A percentile compares a stretch with the other conserved stretches of the same genome.
Conservation (phyloP, 2,113 vertebrate genomes). For the Campylorhamphus procurvoides region DNA sequence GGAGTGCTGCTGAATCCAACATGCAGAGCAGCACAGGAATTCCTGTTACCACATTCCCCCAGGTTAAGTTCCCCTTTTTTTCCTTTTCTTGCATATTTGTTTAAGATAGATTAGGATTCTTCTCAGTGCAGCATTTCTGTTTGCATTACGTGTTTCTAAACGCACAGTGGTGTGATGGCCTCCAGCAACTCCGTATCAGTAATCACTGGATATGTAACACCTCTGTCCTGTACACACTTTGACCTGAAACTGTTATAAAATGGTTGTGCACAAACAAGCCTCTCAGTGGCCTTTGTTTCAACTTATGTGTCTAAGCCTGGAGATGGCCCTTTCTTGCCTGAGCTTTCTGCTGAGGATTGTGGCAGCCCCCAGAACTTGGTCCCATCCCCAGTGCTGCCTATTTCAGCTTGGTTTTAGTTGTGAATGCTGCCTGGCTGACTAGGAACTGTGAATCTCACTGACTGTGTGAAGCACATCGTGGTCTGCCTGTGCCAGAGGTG, state of each 20-base stretch:
- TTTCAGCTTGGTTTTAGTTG: neutral
- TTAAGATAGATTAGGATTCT: neutral
- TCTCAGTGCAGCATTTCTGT: constrained; percentile 22
- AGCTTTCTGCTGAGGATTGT: neutral
- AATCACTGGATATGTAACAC: neutral
- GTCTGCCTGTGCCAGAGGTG: neutral
- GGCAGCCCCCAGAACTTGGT: neutral
- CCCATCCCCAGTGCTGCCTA: neutral
- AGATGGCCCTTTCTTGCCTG: neutral
- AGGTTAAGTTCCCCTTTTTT: constrained; percentile 18
- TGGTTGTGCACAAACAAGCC: neutral
- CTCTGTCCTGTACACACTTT: neutral
- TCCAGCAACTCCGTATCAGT: neutral
- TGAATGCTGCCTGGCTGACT: neutral
- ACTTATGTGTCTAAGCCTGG: neutral
- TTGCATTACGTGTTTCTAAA: constrained; percentile 11
- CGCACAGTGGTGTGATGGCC: neutral
- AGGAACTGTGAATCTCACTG: neutral
- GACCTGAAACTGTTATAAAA: neutral
- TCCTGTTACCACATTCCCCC: neutral
- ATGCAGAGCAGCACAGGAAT: constrained; percentile 8
- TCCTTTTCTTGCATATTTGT: neutral
- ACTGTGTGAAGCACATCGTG: neutral
- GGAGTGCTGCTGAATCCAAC: constrained; percentile 30
- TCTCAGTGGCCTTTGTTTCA: neutral